Evolutionary conservation across 1,140 invertebrate species (phyloP).

Genomic region (Polypedilum vanderplanki): DNA sequence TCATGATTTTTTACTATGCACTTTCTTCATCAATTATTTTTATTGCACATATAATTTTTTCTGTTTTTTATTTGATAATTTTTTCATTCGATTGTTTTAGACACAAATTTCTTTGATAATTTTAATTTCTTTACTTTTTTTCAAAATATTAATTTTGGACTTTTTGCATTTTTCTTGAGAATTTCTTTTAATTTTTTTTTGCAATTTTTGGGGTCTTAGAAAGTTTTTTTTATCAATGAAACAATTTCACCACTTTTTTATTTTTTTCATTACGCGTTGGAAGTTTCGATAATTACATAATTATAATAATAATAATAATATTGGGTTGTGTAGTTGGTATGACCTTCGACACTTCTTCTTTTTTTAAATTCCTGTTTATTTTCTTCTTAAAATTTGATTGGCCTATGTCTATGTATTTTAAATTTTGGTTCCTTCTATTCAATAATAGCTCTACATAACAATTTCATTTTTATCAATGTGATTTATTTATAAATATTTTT

Average conservation of each 20-base stretch:
- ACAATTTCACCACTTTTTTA: not conserved
- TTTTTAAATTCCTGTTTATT: slow-evolving; percentile 9
- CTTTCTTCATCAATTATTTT: slow-evolving; percentile 18
- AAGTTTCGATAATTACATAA: not conserved
- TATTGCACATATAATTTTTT: slow-evolving; percentile 19
- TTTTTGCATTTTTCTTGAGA: not conserved
- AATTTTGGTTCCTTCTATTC: slow-evolving; percentile 18
- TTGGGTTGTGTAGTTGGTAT: too few relatives aligned
- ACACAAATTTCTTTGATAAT: slow-evolving; percentile 7
- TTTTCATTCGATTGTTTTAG: slow-evolving; percentile 12
- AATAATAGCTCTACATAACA: slow-evolving; percentile 13
- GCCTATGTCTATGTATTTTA: not conserved
- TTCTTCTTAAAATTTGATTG: not conserved
- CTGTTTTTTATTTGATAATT: slow-evolving; percentile 6
- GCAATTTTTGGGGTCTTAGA: not conserved
- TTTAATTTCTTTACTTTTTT: slow-evolving; percentile 5
- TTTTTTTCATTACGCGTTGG: not conserved
- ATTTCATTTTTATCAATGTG: not conserved
- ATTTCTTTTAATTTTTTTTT: not conserved
- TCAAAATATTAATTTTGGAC: slow-evolving; percentile 10
- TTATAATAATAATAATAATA: not conserved
- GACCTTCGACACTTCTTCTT: not conserved
- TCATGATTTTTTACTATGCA: slow-evolving; percentile 4
- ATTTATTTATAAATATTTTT: not conserved
- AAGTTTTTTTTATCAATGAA: not conserved